These are phyloP conservation scores for Stylophora pistillata DNA, from an alignment of 64 coral and sea anemone species.

Conservation along the genomic window DNA sequence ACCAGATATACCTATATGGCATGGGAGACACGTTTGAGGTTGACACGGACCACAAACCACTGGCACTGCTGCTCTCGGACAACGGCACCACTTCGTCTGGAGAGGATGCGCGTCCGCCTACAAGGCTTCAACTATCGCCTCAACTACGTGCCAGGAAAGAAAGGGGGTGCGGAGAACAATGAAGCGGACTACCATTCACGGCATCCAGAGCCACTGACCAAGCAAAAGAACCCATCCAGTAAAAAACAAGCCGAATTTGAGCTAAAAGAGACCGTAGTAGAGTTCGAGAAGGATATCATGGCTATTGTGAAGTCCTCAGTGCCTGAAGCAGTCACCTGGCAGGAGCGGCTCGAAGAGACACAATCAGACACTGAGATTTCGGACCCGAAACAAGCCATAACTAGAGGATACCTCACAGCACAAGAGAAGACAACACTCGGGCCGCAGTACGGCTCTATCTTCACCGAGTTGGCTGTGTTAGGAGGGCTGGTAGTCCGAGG, in stretches of 20 bases:
- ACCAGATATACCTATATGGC: constrained; percentile 61
- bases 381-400: constrained; percentile 38
- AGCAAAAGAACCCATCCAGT: neutral
- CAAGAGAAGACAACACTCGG: constrained; percentile 6
- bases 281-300: constrained; percentile 36
- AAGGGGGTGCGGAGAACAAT: constrained; percentile 57
- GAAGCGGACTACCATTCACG: constrained; percentile 52
- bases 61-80: constrained; percentile 37
- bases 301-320: constrained; percentile 22
- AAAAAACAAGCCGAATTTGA: neutral
- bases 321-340: neutral
- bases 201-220: constrained; percentile 21
- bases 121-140: constrained; percentile 61
- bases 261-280: constrained; percentile 1
- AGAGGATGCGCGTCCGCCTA: constrained; percentile 55
- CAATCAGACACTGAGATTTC: constrained; percentile 14
- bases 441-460: constrained; percentile 26
- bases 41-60: constrained; percentile 62
- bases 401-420: constrained; percentile 9
- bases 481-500: constrained; percentile 50
- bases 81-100: constrained; percentile 40
- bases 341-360: neutral
- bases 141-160: constrained; percentile 59
- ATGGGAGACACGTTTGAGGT: too few species aligned
- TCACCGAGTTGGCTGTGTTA: constrained; percentile 45